These are phyloP conservation scores for Catostomus latipinnis DNA, from an alignment of 2,797 vertebrate species.

Conservation along the genomic window DNA sequence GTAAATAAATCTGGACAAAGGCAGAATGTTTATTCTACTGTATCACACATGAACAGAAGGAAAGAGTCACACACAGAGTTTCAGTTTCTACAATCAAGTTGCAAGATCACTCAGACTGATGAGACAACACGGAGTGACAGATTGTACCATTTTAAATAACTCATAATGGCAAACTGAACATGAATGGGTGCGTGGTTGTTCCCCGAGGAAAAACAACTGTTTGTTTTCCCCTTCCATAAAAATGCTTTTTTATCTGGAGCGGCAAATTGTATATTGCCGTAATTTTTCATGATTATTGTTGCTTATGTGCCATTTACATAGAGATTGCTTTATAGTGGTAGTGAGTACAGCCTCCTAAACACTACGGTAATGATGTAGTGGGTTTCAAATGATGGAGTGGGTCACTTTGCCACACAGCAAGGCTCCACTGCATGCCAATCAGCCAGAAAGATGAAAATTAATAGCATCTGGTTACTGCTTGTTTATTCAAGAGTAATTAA, in stretches of 20 bases:
- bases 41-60: conserved; percentile 42
- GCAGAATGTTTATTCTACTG: not conserved
- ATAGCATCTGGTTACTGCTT: conserved; percentile 38
- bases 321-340: conserved; percentile 38
- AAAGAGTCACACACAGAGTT: conserved; percentile 18
- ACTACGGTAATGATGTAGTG: conserved; percentile 32
- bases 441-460: conserved; percentile 28
- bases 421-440: conserved; percentile 44
- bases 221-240: conserved; percentile 35
- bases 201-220: conserved; percentile 28
- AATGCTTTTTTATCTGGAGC: conserved; percentile 25
- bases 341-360: conserved; percentile 8
- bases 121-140: conserved; percentile 50
- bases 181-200: conserved; percentile 29
- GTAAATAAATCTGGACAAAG: not conserved
- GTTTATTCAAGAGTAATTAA: conserved; percentile 49
- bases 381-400: conserved; percentile 44
- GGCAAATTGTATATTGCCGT: conserved; percentile 23
- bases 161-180: conserved; percentile 24
- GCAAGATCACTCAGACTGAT: conserved; percentile 46
- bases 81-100: conserved; percentile 41
- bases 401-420: conserved; percentile 40
- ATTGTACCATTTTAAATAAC: conserved; percentile 50
- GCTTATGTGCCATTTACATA: conserved; percentile 48
- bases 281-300: conserved; percentile 53